Evolutionary conservation across 1,140 invertebrate species (phyloP), one percentile per base, ranked within the genome.

Genomic region (Calycopis cecrops): DNA sequence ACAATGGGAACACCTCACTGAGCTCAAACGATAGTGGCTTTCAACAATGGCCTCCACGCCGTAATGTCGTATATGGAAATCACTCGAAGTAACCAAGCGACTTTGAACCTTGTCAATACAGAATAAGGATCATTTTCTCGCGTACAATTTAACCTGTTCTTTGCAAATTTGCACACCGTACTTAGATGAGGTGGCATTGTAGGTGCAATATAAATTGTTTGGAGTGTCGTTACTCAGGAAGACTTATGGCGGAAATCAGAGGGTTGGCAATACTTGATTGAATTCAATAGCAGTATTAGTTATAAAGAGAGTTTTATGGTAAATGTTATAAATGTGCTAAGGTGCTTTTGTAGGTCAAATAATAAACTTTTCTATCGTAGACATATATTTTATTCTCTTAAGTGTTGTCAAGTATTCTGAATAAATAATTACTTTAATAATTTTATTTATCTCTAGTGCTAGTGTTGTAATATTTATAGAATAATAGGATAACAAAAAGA

Each of bases 21-120:
- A 44, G 40, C 40, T 44, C 40, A 44, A 44, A 44, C 40, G 40
- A 44, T 44, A 44, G 40, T 44, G 40, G 40, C 40, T 44, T 44
- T 44, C 40, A 17, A 9, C 40, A 17, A 40, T n/a, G 12, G 38
- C 21, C 6, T 6, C 21, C 6, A 2, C 2, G 2, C 21, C 2
- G 21, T 28, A 6, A 6, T 28, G 21, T 28, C 21, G 14, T 40
- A 40, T 40, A 40, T 40, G 38, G 38, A 40, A 44, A 16, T 44
- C 17, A 44, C 9, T 28, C 6, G 21, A 28, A 28, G 2, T 6
- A 28, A 10, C 9, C 40, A 44, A 0, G 16, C 40, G 14, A 44
- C 40, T 16, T 44, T 44, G 3, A 16, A 17, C 6, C 0, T 16
- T 9, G 16, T 28, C 6, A 2, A 28, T 3, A 28, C 6, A 9